Evolutionary conservation across 2,888 invertebrate genomes (phyloP).

Genomic region (Resseliella maxima): DNA sequence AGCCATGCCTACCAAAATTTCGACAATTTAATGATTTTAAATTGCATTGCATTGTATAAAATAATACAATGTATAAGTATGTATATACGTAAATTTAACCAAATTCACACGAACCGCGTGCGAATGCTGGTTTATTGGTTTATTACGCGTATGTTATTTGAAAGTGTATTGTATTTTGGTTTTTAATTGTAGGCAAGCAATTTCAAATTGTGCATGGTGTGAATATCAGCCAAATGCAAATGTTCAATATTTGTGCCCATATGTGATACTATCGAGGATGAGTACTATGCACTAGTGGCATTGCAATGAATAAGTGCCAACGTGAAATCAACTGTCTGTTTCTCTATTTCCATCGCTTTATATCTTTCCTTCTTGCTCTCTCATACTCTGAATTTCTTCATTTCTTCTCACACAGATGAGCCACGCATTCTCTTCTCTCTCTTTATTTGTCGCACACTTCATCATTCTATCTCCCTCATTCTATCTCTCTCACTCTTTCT

Average conservation of each 20-base stretch:
- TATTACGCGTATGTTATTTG: neutral
- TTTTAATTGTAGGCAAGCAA: slow-evolving; percentile 29
- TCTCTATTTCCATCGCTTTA: too few relatives aligned
- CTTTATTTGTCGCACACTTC: too few relatives aligned
- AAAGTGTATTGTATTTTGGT: slow-evolving; percentile 30
- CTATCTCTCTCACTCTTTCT: too few relatives aligned
- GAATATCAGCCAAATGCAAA: slow-evolving; percentile 1
- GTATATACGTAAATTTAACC: slow-evolving; percentile 45
- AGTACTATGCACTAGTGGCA: too few relatives aligned
- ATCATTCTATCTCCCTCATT: too few relatives aligned
- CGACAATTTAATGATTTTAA: neutral
- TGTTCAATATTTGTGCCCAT: neutral
- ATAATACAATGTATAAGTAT: slow-evolving; percentile 15
- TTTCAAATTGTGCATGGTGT: slow-evolving; percentile 28
- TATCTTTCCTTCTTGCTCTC: too few relatives aligned
- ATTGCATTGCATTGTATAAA: neutral
- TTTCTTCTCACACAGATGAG: too few relatives aligned
- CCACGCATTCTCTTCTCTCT: too few relatives aligned
- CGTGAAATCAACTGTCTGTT: too few relatives aligned
- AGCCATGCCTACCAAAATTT: neutral
- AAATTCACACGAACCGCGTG: neutral
- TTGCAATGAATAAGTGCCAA: too few relatives aligned
- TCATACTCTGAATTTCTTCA: too few relatives aligned
- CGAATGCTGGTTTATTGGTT: neutral
- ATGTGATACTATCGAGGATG: neutral